These are phyloP conservation scores for Formica aserva DNA, from an alignment of 2,888 invertebrate genomes.

Conservation along the genomic window DNA sequence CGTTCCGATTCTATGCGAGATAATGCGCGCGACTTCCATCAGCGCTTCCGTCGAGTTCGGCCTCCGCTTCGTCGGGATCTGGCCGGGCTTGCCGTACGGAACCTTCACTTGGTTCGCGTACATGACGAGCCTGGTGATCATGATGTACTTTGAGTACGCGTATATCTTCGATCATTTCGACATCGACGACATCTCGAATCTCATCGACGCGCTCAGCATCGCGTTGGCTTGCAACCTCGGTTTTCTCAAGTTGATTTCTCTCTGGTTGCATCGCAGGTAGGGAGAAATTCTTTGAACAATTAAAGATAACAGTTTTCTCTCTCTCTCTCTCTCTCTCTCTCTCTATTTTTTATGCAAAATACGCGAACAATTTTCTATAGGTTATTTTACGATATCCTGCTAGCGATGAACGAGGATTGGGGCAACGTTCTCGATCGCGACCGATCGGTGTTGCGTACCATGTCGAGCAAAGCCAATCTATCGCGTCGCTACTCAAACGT, in stretches of 20 bases:
- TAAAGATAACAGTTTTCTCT: background rate
- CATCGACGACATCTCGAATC: slow-evolving; percentile 19
- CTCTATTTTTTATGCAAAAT: background rate
- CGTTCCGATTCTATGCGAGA: slow-evolving; percentile 24
- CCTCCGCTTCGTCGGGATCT: slow-evolving; percentile 35
- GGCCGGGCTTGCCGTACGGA: slow-evolving; percentile 43
- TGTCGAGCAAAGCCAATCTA: slow-evolving; percentile 27
- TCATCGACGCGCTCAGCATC: slow-evolving; percentile 37
- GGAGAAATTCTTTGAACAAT: background rate
- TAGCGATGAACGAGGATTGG: slow-evolving; percentile 38
- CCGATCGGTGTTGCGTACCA: background rate
- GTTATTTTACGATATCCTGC: slow-evolving; percentile 36
- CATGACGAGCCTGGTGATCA: slow-evolving; percentile 24
- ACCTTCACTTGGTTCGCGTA: slow-evolving; percentile 17
- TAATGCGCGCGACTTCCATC: slow-evolving; percentile 42
- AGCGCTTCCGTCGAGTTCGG: slow-evolving; percentile 42
- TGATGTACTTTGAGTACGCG: slow-evolving; percentile 36
- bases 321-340: too few relatives aligned
- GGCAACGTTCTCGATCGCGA: background rate
- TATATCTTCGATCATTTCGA: slow-evolving; percentile 36
- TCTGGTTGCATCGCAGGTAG: slow-evolving; percentile 48
- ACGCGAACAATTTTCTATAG: slow-evolving; percentile 23
- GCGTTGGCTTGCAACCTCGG: slow-evolving; percentile 6
- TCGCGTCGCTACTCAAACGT: slow-evolving; percentile 35
- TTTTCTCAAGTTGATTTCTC: slow-evolving; percentile 27